A percentile compares a stretch with the other conserved stretches of the same genome.
These are phyloP conservation scores for Glyptemys insculpta DNA, from an alignment of 2,797 vertebrate genomes.

Conservation along the genomic window DNA sequence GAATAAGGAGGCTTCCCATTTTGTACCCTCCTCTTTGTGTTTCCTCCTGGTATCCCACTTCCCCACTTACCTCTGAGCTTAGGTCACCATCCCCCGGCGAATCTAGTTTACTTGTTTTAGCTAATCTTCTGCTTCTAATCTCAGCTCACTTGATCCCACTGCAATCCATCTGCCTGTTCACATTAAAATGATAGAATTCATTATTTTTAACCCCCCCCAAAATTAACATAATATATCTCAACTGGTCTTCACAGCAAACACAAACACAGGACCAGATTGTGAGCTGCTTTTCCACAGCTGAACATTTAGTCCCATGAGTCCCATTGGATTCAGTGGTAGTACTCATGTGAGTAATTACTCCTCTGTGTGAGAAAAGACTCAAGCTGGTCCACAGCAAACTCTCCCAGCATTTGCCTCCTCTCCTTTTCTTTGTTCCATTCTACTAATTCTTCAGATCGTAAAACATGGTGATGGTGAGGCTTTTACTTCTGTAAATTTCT, in stretches of 20 bases:
- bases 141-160: background rate
- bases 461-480: background rate
- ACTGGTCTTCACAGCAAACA: background rate
- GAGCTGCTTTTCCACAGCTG: background rate
- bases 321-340: background rate
- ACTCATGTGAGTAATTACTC: background rate
- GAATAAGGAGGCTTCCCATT: too few relatives aligned
- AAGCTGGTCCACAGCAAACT: background rate
- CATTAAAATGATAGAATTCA: background rate
- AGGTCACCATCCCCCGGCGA: too few relatives aligned
- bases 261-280: background rate
- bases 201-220: background rate
- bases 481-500: background rate
- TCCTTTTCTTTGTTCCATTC: background rate
- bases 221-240: background rate
- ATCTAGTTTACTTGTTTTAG: background rate
- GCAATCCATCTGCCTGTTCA: background rate
- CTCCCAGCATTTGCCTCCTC: background rate
- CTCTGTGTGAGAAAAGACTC: background rate
- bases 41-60: too few relatives aligned
- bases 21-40: too few relatives aligned
- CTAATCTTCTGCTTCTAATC: background rate
- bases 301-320: background rate
- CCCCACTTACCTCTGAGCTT: too few relatives aligned
- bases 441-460: background rate